Conservation (phyloP, 2,888 invertebrate genomes). For the Leuctra nigra region DNA sequence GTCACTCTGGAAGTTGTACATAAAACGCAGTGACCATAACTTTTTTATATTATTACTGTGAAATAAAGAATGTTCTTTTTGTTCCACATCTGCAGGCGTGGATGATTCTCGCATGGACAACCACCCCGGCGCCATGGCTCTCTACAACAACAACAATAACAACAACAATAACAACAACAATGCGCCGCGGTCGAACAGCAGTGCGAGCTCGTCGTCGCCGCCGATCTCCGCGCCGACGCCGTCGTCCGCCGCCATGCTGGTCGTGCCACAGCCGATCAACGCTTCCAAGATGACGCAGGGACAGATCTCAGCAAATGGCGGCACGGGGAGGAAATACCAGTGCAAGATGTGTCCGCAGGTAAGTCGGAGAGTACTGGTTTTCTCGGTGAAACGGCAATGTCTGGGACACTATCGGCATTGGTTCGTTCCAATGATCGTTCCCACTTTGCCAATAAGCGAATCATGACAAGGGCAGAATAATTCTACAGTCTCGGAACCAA, state of each 20-base stretch:
- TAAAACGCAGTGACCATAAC: too few relatives aligned
- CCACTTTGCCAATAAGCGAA: too few relatives aligned
- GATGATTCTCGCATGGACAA: slow-evolving; percentile 26
- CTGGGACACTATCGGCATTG: too few relatives aligned
- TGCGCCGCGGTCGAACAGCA: slow-evolving; percentile 41
- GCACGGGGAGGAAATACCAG: slow-evolving; percentile 68
- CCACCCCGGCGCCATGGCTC: slow-evolving; percentile 22
- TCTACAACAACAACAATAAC: slow-evolving; percentile 18
- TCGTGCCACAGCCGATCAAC: slow-evolving; percentile 83
- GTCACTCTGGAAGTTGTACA: too few relatives aligned
- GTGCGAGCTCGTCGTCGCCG: slow-evolving; percentile 47
- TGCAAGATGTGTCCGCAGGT: slow-evolving; percentile 98
- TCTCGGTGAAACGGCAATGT: too few relatives aligned
- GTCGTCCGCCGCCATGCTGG: slow-evolving; percentile 60
- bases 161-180: slow-evolving; percentile 23
- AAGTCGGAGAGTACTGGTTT: too few relatives aligned
- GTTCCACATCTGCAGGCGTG: slow-evolving; percentile 23
- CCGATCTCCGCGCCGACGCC: slow-evolving; percentile 47
- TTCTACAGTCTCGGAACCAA: too few relatives aligned
- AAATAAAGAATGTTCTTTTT: neutral
- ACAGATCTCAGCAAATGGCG: slow-evolving; percentile 38
- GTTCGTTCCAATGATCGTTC: too few relatives aligned
- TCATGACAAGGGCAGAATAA: too few relatives aligned
- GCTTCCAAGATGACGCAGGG: slow-evolving; percentile 53
- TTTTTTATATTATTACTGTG: neutral